Evolutionary conservation across 92 coral and sea anemone genomes (phyloP).

Genomic region (Porites lobata): DNA sequence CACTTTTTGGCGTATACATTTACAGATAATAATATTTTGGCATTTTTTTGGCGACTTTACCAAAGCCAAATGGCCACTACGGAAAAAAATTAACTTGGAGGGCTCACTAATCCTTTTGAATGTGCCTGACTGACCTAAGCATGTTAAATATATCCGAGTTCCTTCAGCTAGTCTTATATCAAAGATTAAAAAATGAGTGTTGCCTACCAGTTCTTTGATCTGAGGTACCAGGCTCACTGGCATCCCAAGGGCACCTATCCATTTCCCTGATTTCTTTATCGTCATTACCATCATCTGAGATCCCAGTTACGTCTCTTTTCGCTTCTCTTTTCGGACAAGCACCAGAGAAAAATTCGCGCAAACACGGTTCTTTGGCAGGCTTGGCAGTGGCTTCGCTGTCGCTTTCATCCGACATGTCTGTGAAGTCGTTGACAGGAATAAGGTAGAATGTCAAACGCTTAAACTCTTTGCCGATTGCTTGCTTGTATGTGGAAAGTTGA

Average conservation of each 20-base stretch:
- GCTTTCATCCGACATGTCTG: slow-evolving; percentile 4
- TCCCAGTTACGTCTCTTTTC: not conserved
- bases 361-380: slow-evolving; percentile 5
- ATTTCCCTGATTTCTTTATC: slow-evolving; percentile 8
- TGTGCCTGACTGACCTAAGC: not conserved
- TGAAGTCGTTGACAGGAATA: slow-evolving; percentile 50
- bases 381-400: slow-evolving; percentile 1
- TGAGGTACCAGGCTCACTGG: slow-evolving; percentile 14
- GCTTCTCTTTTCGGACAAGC: not conserved
- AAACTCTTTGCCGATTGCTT: slow-evolving; percentile 74
- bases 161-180: slow-evolving; percentile 15
- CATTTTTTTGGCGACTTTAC: too few species aligned
- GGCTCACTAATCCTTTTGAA: too few species aligned
- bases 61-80: too few species aligned
- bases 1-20: too few species aligned
- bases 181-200: slow-evolving; percentile 5
- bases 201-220: slow-evolving; percentile 28
- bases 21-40: too few species aligned
- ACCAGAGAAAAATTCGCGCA: slow-evolving; percentile 8
- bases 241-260: slow-evolving; percentile 22
- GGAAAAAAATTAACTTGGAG: too few species aligned
- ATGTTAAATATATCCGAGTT: not conserved
- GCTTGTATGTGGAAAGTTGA: slow-evolving; percentile 61
- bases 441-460: slow-evolving; percentile 77
- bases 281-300: not conserved